phyloP scores from a whole-genome alignment of 2,113 vertebrate genomes.

The Nipponia nippon region DNA sequence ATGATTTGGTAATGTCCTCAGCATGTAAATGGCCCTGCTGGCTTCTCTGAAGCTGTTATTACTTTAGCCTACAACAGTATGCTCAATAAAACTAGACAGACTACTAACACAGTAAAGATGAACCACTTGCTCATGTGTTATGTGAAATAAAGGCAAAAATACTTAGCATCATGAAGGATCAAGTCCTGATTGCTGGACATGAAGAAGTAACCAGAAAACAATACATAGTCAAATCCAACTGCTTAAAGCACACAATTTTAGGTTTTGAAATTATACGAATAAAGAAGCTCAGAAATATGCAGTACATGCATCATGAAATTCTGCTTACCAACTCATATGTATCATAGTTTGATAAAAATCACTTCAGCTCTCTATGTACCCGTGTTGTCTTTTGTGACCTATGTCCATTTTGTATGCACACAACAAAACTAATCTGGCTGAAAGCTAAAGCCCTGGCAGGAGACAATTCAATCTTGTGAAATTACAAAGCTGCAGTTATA shows the following conservation, averaged over 20 bases:
- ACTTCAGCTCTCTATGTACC: background rate
- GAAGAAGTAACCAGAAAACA: background rate
- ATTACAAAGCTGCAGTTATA: background rate
- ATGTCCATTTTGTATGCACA: background rate
- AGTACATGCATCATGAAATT: background rate
- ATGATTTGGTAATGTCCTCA: background rate
- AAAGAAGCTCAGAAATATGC: background rate
- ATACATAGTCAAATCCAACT: background rate
- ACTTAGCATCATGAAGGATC: background rate
- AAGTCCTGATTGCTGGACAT: background rate
- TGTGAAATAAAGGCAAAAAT: background rate
- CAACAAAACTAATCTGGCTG: background rate
- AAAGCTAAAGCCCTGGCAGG: background rate
- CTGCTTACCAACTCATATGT: background rate
- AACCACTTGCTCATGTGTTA: background rate
- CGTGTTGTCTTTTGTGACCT: background rate
- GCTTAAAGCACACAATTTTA: background rate
- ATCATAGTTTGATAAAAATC: background rate
- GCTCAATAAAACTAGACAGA: background rate
- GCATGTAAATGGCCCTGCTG: background rate
- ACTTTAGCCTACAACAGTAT: background rate
- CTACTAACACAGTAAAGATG: background rate
- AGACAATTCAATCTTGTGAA: background rate
- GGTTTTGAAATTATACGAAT: background rate
- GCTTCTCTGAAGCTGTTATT: background rate